Evolutionary conservation across 2,797 vertebrate genomes (phyloP).

Genomic region (Parotocinclus haroldoi): DNA sequence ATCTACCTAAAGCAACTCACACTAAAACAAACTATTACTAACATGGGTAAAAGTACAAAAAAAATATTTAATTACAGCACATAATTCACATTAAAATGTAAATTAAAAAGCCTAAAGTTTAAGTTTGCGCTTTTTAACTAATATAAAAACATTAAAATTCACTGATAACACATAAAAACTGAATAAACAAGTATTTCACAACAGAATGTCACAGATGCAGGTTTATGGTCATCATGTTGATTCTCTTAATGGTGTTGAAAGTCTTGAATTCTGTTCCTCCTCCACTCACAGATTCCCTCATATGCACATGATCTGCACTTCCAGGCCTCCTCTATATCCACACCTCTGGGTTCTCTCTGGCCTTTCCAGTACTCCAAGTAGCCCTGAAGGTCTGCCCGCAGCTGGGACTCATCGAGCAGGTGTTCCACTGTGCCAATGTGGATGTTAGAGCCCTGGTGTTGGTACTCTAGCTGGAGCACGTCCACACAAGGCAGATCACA

Average conservation of each 20-base stretch:
- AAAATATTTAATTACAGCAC: no score
- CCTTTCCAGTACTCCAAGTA: conserved; percentile 70
- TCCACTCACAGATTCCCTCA: conserved; percentile 66
- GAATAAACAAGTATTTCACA: not conserved
- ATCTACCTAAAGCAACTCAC: no score
- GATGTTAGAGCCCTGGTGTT: conserved; percentile 60
- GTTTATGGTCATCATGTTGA: not conserved
- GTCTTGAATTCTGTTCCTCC: conserved; percentile 27
- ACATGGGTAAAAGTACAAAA: no score
- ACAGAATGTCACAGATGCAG: not conserved
- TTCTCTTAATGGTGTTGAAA: conserved; percentile 23
- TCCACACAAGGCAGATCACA: conserved; percentile 66
- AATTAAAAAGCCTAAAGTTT: not conserved
- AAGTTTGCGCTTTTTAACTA: not conserved
- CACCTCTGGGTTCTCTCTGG: conserved; percentile 65
- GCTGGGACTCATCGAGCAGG: conserved; percentile 55
- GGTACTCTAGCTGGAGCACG: conserved; percentile 66
- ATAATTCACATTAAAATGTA: not conserved
- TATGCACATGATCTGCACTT: conserved; percentile 68
- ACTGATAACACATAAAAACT: not conserved
- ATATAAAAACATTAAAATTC: no score
- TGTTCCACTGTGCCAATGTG: conserved; percentile 58
- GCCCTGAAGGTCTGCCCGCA: conserved; percentile 54
- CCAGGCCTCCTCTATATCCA: conserved; percentile 75
- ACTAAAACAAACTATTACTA: no score